These are phyloP conservation scores for Gobionotothen gibberifrons DNA, from an alignment of 2,797 vertebrate species.

Conservation along the genomic window DNA sequence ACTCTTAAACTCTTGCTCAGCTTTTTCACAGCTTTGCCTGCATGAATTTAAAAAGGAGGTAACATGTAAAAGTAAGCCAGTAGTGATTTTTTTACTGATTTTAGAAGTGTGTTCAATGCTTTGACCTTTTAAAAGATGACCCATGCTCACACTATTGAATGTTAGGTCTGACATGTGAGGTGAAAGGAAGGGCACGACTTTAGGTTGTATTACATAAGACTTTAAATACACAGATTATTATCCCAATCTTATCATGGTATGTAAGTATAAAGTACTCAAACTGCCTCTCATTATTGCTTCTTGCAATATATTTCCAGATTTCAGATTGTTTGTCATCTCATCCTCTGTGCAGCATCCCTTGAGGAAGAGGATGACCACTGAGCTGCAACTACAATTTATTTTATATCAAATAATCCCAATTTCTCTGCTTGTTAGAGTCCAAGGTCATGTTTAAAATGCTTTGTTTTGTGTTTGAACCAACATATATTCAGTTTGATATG, in stretches of 20 bases:
- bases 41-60: slow-evolving; percentile 8
- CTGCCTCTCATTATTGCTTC: not conserved
- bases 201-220: not conserved
- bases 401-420: no score
- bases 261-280: not conserved
- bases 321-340: slow-evolving; percentile 4
- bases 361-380: slow-evolving; percentile 8
- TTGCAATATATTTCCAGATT: not conserved
- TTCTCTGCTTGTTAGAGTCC: no score
- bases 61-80: not conserved
- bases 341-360: slow-evolving; percentile 22
- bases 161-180: not conserved
- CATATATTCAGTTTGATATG: no score
- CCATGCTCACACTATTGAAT: not conserved
- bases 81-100: slow-evolving; percentile 14
- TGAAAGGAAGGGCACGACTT: not conserved
- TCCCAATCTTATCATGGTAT: not conserved
- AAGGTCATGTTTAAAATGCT: no score
- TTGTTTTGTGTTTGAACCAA: no score
- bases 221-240: not conserved
- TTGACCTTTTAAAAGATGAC: slow-evolving; percentile 39
- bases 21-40: slow-evolving; percentile 27
- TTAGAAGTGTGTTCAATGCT: slow-evolving; percentile 14
- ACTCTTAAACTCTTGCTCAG: slow-evolving; percentile 24
- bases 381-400: not conserved